Evolutionary conservation across 2,113 vertebrate species (phyloP), one percentile per base, ranked within the genome.

Genomic region (Urocynchramus pylzowi): DNA sequence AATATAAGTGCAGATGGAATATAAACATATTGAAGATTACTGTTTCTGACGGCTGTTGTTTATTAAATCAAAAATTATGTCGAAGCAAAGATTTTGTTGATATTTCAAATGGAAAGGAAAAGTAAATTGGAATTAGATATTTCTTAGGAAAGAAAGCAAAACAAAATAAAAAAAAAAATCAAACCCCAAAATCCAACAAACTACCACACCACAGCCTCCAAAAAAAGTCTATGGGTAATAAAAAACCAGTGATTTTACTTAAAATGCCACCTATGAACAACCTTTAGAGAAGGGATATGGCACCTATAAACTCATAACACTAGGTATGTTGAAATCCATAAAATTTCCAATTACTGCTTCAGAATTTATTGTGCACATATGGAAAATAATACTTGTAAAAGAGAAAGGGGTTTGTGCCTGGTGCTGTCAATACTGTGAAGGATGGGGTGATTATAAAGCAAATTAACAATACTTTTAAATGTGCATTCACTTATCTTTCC

Each of bases 401-500:
- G 97, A 98, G 98, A 98, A 98, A 98, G 96, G 97, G 97, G 97
- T 96, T 98, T 98, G 97, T 98, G 98, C 97, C 97, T 98, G 96
- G 97, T 98, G 97, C 98, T 98, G 98, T 98, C 98, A 98, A 98
- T 99, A 98, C 98, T 98, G 98, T 99, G 98, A 98, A 98, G 98
- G 98, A 99, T 99, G 98, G 97, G 98, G 98, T 98, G 98, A 98
- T 98, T 99, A 99, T 98, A 98, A 98, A 98, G 98, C 98, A 98
- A 98, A 98, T 98, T 98, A 99, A 98, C 98, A 98, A 98, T 98
- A 98, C 98, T 98, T 98, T 98, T 99, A 98, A 98, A 98, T 98
- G 98, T 99, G 98, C 98, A 98, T 99, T 98, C 98, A 99, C 98
- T 99, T 98, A 99, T 98, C 98, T 98, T 98, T 98, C 98, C 98